These are phyloP conservation scores for Hypercompe scribonia DNA, from an alignment of 2,888 invertebrate species.

Conservation along the genomic window DNA sequence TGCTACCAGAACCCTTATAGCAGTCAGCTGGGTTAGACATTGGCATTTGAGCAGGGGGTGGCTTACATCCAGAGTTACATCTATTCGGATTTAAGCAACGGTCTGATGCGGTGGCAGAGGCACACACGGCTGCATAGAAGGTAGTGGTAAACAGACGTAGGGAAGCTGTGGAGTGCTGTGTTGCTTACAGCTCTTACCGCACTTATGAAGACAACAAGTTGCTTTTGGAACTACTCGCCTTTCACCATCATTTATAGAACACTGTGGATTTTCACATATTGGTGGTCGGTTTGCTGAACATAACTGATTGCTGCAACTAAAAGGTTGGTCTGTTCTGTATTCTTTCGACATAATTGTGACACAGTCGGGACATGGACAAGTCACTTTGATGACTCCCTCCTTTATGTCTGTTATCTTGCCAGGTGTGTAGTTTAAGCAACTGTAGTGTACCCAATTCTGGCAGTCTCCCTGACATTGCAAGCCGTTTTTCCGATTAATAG, in stretches of 20 bases:
- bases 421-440: conserved; percentile 74
- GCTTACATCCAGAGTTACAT: conserved; percentile 41
- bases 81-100: conserved; percentile 2
- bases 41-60: neutral
- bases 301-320: conserved; percentile 62
- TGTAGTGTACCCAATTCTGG: conserved; percentile 73
- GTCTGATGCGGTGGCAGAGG: neutral
- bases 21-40: conserved; percentile 51
- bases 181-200: conserved; percentile 15
- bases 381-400: conserved; percentile 68
- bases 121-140: neutral
- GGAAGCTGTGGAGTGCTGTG: conserved; percentile 19
- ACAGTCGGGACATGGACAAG: conserved; percentile 80
- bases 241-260: conserved; percentile 29
- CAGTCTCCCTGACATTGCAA: conserved; percentile 76
- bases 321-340: conserved; percentile 61
- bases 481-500: conserved; percentile 68
- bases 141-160: neutral
- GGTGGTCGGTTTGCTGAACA: conserved; percentile 71
- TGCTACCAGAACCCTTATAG: conserved; percentile 9
- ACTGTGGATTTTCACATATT: conserved; percentile 53
- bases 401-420: conserved; percentile 76
- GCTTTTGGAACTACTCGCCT: neutral
- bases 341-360: conserved; percentile 64
- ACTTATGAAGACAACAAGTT: conserved; percentile 46